These are phyloP conservation scores for Henicopernis longicauda DNA, from an alignment of 2,113 vertebrate species.

Conservation along the genomic window DNA sequence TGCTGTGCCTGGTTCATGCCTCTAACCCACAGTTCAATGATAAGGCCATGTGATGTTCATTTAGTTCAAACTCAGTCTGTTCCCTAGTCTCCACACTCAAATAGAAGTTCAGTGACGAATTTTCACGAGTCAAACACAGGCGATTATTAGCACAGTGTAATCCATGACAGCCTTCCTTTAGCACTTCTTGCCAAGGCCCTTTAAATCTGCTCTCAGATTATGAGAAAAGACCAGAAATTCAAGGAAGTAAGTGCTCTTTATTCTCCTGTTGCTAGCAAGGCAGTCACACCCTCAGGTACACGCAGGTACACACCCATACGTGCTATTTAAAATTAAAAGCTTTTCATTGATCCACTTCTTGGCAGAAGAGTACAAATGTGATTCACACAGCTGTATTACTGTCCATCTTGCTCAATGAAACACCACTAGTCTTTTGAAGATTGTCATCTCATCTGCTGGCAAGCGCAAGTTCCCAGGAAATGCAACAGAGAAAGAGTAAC, in stretches of 20 bases:
- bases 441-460: neutral
- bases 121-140: neutral
- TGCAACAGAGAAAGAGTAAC: neutral
- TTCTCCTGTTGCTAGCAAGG: neutral
- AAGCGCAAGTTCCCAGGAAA: neutral
- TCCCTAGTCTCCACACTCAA: neutral
- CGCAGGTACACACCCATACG: neutral
- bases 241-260: neutral
- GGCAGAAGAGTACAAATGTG: neutral
- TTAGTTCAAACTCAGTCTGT: neutral
- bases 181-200: neutral
- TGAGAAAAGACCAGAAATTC: neutral
- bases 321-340: neutral
- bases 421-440: neutral
- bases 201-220: neutral
- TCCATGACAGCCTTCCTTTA: neutral
- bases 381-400: neutral
- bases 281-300: neutral
- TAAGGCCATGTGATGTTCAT: neutral
- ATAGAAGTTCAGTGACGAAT: neutral
- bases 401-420: neutral
- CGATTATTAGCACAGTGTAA: neutral
- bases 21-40: neutral
- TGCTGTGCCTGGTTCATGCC: neutral
- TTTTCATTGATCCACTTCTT: neutral